These are phyloP conservation scores for Pao palembangensis DNA, from an alignment of 2,113 vertebrate species.

Conservation along the genomic window DNA sequence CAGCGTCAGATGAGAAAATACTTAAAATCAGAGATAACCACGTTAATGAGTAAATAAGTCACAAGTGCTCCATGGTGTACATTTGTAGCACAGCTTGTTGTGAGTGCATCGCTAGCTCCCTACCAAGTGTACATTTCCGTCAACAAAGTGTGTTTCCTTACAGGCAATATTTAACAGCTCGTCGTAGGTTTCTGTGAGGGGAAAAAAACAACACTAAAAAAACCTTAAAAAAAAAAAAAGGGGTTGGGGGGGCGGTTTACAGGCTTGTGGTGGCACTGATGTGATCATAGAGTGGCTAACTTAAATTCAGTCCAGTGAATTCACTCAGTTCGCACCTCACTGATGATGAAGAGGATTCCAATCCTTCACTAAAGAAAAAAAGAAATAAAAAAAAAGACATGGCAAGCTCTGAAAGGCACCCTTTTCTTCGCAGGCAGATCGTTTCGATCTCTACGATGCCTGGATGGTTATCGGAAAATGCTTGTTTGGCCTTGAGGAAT, in stretches of 20 bases:
- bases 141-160: constrained; percentile 49
- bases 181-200: constrained; percentile 46
- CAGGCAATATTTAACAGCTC: constrained; percentile 51
- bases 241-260: constrained; percentile 10
- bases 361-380: constrained; percentile 33
- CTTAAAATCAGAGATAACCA: constrained; percentile 35
- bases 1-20: constrained; percentile 33
- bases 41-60: constrained; percentile 41
- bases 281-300: constrained; percentile 33
- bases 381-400: constrained; percentile 1
- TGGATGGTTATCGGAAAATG: constrained; percentile 11
- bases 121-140: constrained; percentile 41
- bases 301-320: constrained; percentile 26
- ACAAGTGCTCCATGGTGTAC: constrained; percentile 55
- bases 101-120: constrained; percentile 44
- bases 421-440: neutral
- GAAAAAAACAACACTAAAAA: constrained; percentile 23
- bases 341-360: constrained; percentile 14
- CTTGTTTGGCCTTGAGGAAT: constrained; percentile 12
- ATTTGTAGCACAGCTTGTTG: constrained; percentile 53
- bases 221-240: constrained; percentile 2
- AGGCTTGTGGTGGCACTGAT: constrained; percentile 49
- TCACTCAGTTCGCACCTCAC: constrained; percentile 32
- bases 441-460: neutral
- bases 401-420: constrained; percentile 21